Conservation (phyloP, 2,113 vertebrate species). For the Microtus richardsoni region DNA sequence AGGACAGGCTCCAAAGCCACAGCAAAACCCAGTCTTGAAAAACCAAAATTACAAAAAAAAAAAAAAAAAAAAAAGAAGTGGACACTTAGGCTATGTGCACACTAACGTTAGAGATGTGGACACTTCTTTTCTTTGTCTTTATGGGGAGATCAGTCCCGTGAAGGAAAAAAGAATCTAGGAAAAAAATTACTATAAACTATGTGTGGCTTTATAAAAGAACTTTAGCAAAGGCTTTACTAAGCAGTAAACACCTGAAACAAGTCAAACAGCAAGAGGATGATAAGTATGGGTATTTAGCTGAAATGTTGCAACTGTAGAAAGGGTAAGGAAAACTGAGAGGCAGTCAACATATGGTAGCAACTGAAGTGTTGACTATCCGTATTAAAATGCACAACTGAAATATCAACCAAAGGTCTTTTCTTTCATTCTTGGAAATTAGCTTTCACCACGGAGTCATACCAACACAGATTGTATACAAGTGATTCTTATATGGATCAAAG, state of each 20-base stretch:
- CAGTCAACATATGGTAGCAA: not conserved
- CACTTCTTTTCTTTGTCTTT: not conserved
- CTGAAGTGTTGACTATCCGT: not conserved
- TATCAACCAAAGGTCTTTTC: constrained; percentile 1
- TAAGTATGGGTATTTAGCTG: not conserved
- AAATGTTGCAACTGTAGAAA: not conserved
- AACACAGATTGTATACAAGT: constrained; percentile 12
- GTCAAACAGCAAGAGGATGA: not conserved
- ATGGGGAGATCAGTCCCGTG: not conserved
- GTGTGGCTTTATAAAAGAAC: constrained; percentile 2
- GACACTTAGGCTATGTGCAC: not conserved
- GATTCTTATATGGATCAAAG: not conserved
- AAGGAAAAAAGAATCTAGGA: not conserved
- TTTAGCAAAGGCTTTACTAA: not conserved
- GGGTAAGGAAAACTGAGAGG: not conserved
- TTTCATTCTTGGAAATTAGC: constrained; percentile 39
- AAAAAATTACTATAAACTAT: not conserved
- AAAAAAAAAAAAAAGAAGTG: not conserved
- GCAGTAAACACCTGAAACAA: not conserved
- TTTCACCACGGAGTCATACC: not conserved
- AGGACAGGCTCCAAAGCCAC: too few relatives aligned
- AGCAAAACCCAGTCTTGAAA: too few relatives aligned
- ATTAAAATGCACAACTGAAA: not conserved
- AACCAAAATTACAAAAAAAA: too few relatives aligned
- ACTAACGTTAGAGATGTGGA: not conserved